Base-by-base conservation (phyloP, 2,113 vertebrate genomes). In the Halcyon malimbica region DNA sequence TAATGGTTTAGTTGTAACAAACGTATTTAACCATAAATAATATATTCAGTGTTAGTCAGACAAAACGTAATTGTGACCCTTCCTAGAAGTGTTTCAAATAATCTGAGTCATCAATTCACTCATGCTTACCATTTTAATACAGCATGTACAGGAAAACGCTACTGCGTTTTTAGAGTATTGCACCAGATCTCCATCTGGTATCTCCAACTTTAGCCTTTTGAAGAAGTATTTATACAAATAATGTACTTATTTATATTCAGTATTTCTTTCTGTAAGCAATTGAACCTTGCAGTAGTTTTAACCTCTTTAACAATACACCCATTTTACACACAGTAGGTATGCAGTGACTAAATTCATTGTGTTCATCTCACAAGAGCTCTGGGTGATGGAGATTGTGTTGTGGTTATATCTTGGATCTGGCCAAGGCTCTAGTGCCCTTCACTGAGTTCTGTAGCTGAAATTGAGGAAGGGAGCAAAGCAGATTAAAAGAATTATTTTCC, bases 181-280 rank as follows among this genome's bases (percentile, higher is more conserved):
- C 44, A 60, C 59, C 83, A 74, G 15, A 5, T 80, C 46, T 86
- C 84, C 75, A 76, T 75, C 79, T 81, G 88, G 29, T 26, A 25
- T 68, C 46, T 83, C 68, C 56, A 41, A 23, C 88, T 79, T 29
- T 28, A 80, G 93, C 51, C 62, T 92, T 87, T 63, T 67, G 77
- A 65, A 89, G 84, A 86, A 75, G 51, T 81, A 75, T 95, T 95
- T 78, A 81, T 87, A 88, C 68, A 89, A 93, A 93, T 94, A 90
- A 84, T 17, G 31, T 82, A 48, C 82, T 71, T 86, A 79, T 80
- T 95, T 96, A 35, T 86, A 86, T 75, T 75, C 69, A 73, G 0
- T 87, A 46, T 90, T 88, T 78, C 25, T 29, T 65, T 87, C 86
- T 90, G 69, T 76, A 33, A 91, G 68, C 35, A 8, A 1, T 4